phyloP scores from a whole-genome alignment of 2,888 invertebrate species.

The Lagria hirta region DNA sequence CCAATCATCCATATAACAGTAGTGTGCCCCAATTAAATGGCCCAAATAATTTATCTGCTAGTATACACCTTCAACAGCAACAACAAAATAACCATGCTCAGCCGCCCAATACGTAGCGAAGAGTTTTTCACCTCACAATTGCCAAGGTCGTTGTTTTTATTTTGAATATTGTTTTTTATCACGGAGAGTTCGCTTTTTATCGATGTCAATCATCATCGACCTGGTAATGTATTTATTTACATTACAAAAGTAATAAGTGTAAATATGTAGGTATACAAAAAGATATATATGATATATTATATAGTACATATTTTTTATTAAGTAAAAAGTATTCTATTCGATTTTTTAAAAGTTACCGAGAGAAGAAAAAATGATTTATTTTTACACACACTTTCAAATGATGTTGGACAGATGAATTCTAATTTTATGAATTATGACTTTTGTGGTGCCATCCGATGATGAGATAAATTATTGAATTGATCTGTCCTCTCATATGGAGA shows the following conservation, averaged over 20 bases:
- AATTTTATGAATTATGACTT: too few species aligned
- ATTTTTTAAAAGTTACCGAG: constrained; percentile 14
- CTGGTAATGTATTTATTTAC: constrained; percentile 26
- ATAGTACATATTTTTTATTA: constrained; percentile 22
- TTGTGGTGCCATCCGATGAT: constrained; percentile 7
- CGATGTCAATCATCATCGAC: too few species aligned
- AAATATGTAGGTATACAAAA: constrained; percentile 27
- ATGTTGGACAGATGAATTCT: too few species aligned
- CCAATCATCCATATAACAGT: constrained; percentile 78
- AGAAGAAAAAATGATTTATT: constrained; percentile 15
- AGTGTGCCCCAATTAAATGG: constrained; percentile 45
- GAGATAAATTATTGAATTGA: neutral
- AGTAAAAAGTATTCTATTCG: constrained; percentile 21
- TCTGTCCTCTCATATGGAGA: constrained; percentile 14
- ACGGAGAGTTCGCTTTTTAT: constrained; percentile 35
- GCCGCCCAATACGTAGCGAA: constrained; percentile 48
- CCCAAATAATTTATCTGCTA: constrained; percentile 31
- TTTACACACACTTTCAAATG: too few species aligned
- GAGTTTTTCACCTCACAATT: constrained; percentile 25
- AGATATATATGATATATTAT: too few species aligned
- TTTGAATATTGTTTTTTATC: constrained; percentile 38
- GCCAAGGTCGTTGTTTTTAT: constrained; percentile 32
- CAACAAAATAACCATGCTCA: constrained; percentile 37
- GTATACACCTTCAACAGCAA: too few species aligned
- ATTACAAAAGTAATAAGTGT: constrained; percentile 15